These are phyloP conservation scores for Heliothis virescens DNA, from an alignment of 1,140 invertebrate species.

Conservation along the genomic window DNA sequence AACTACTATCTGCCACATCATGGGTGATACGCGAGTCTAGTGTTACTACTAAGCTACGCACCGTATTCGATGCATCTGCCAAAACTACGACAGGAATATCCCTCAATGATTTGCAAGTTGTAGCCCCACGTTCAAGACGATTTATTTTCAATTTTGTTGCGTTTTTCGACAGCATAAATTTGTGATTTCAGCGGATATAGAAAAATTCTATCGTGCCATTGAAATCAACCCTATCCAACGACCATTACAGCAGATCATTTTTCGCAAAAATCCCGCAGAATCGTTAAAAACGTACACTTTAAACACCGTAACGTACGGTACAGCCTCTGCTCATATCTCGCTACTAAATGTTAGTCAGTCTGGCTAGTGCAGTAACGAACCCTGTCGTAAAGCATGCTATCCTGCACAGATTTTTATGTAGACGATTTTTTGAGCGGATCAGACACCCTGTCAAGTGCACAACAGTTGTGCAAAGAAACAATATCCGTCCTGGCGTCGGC, in stretches of 20 bases:
- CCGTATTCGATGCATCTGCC: no score
- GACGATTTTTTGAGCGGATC: constrained; percentile 76
- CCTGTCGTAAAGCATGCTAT: constrained; percentile 49
- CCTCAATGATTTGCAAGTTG: no score
- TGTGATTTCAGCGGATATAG: constrained; percentile 62
- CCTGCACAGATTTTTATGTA: constrained; percentile 78
- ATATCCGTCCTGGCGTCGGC: constrained; percentile 38
- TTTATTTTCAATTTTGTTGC: constrained; percentile 43
- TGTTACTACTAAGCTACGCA: no score
- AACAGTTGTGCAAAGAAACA: constrained; percentile 32
- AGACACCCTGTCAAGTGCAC: constrained; percentile 53
- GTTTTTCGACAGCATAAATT: constrained; percentile 60
- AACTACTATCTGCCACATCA: no score
- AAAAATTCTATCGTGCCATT: constrained; percentile 69
- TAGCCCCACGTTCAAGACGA: not conserved
- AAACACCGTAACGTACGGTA: constrained; percentile 31
- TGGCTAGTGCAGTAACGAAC: constrained; percentile 4
- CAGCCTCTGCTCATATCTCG: constrained; percentile 37
- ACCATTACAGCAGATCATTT: constrained; percentile 66
- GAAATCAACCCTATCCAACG: constrained; percentile 50
- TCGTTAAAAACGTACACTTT: constrained; percentile 32
- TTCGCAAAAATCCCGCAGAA: constrained; percentile 55
- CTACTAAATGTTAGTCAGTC: constrained; percentile 33
- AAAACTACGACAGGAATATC: no score
- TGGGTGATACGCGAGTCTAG: no score